Base-by-base conservation (phyloP, 2,888 invertebrate genomes). In the Buathra laborator region DNA sequence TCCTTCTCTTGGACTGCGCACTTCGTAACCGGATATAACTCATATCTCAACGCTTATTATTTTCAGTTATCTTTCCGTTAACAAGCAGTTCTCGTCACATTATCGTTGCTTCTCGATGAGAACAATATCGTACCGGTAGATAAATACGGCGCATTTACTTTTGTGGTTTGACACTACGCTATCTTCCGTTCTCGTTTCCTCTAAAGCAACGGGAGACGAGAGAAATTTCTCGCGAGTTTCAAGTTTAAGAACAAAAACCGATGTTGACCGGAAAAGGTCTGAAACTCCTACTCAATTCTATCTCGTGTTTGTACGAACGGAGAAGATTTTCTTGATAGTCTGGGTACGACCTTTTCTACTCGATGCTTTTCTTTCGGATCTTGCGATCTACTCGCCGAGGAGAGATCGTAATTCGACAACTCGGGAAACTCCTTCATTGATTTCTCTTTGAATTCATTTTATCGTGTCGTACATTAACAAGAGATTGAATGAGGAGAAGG, bases 311-410 rank as follows among this genome's bases (percentile, higher is more conserved):
- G 37, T 29, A 46, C 5, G 59, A 59, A 59, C 19, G 14, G 19
- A 24, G 29, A 24, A 3, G 29, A 16, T 56, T 56, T 29, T 19
- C 59, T 3, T 19, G 12, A 43, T 48, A 7, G 37, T 37, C 37
- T 37, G 5, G 37, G 37, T 9, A 48, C 12, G 70, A 74, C 16
- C 62, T 64, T 83, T 53, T 70, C 53, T 56, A 48, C n/a, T 51
- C 68, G 56, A 62, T 83, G 79, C 83, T 83, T 78, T 83, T 68
- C 67, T 74, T 78, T 67, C 62, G 72, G 62, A 83, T 78, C 44
- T 71, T 29, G 66, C 16, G 53, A 66, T 77, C 77, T 43, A 19
- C 56, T 16, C 9, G 16, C 68, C 24, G 12, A 10, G 10, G 24
- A 37, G 46, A 48, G 43, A 56, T 81, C 46, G 70, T 53, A 16